A percentile compares a stretch with the other conserved stretches of the same genome.
Evolutionary conservation across 1,140 invertebrate genomes (phyloP).

Genomic region (Zaprionus africanus): DNA sequence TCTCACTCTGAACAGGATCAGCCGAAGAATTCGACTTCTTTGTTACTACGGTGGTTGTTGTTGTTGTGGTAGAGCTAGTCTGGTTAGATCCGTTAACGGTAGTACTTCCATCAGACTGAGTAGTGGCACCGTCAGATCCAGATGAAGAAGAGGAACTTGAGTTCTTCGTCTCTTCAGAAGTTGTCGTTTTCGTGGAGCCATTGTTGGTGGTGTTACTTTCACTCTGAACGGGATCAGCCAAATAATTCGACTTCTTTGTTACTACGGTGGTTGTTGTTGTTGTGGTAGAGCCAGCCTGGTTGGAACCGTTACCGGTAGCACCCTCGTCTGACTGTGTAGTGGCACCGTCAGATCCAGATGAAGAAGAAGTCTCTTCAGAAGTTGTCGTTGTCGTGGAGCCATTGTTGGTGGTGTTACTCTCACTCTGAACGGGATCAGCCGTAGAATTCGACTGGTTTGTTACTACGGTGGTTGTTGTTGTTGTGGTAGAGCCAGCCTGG

Average conservation of each 20-base stretch:
- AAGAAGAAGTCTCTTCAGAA: neutral
- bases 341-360: neutral
- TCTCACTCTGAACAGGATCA: neutral
- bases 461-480: neutral
- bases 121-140: too few relatives aligned
- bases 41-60: conserved; percentile 1
- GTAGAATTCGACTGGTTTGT: too few relatives aligned
- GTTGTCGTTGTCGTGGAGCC: too few relatives aligned
- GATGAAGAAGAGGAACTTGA: neutral
- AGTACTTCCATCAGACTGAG: neutral
- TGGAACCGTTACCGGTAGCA: neutral
- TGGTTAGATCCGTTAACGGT: neutral
- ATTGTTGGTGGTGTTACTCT: too few relatives aligned
- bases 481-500: conserved; percentile 14
- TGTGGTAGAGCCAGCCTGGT: too few relatives aligned
- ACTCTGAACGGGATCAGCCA: too few relatives aligned
- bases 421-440: too few relatives aligned
- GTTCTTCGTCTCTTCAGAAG: neutral
- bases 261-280: too few relatives aligned
- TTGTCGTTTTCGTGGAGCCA: conserved; percentile 19
- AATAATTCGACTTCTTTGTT: too few relatives aligned
- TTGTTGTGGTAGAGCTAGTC: conserved; percentile 1
- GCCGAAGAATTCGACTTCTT: neutral
- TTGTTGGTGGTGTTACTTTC: neutral
- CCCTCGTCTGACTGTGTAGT: neutral